Percentiles rank a stretch among this genome's conserved stretches.
Evolutionary conservation across 2,888 invertebrate genomes (phyloP).

Genomic region (Hydrotaea cyrtoneurina): DNA sequence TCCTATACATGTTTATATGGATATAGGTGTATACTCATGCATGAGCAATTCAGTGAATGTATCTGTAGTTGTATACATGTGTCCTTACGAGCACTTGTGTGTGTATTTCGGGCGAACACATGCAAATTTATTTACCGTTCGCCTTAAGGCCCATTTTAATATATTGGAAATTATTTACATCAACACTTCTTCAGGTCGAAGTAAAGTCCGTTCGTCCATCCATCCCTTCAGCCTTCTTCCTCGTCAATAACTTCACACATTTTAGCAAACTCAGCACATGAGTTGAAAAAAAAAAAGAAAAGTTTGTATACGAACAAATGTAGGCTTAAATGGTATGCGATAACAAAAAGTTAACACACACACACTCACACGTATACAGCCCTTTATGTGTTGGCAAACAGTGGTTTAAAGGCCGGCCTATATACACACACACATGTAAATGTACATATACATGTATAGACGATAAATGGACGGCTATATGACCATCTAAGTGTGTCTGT

Average conservation of each 20-base stretch:
- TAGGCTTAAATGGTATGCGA: neutral
- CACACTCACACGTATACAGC: no score
- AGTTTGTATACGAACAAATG: neutral
- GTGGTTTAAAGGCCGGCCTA: neutral
- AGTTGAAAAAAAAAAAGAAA: neutral
- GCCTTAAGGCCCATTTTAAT: neutral
- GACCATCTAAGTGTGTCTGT: neutral
- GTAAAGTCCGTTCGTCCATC: neutral
- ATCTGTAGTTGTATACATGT: no score
- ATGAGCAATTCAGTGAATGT: no score
- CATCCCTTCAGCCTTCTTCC: neutral
- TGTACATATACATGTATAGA: no score
- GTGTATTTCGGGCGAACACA: neutral
- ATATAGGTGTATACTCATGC: no score
- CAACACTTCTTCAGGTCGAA: neutral
- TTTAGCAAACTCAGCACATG: neutral
- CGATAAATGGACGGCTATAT: neutral
- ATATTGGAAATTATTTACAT: conserved; percentile 18
- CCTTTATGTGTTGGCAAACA: no score
- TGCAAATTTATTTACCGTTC: neutral
- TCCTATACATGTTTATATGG: no score
- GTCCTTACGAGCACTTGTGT: no score
- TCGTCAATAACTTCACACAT: neutral
- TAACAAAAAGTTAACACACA: neutral
- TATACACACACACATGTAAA: neutral